Evolutionary conservation across 2,888 invertebrate genomes (phyloP).

Genomic region (Cheiracanthium punctorium): DNA sequence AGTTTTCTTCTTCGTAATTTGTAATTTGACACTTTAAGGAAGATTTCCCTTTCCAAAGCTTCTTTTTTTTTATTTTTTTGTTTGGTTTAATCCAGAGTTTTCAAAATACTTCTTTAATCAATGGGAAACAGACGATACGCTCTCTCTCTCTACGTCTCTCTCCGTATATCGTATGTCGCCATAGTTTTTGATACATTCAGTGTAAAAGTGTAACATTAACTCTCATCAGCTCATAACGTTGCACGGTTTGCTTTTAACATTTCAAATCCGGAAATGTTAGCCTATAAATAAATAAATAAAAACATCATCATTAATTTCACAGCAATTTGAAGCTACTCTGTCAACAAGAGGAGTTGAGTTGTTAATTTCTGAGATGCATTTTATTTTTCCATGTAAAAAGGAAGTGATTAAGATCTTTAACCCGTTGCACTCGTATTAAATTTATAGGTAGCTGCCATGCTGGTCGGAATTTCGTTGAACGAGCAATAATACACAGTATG

Average conservation of each 20-base stretch:
- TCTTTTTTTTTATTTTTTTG: not conserved
- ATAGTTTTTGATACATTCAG: not conserved
- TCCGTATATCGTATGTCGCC: not conserved
- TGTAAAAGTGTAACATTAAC: not conserved
- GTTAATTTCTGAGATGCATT: too few species aligned
- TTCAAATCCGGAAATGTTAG: not conserved
- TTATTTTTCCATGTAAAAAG: too few species aligned
- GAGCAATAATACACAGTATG: too few species aligned
- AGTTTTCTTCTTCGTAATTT: not conserved
- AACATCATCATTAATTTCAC: too few species aligned
- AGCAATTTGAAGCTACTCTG: too few species aligned
- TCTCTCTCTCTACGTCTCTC: too few species aligned
- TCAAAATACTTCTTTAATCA: constrained; percentile 1
- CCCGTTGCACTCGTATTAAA: too few species aligned
- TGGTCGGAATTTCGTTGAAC: too few species aligned
- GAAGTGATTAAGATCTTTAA: too few species aligned
- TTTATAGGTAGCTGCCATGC: too few species aligned
- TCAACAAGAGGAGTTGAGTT: too few species aligned
- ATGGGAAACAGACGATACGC: not conserved
- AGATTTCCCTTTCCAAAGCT: not conserved
- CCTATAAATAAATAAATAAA: too few species aligned
- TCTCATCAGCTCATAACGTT: not conserved
- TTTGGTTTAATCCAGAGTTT: not conserved
- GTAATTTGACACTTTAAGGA: not conserved
- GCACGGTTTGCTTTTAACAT: not conserved